Evolutionary conservation across 2,888 invertebrate genomes (phyloP).

Genomic region (Metalampra italica): DNA sequence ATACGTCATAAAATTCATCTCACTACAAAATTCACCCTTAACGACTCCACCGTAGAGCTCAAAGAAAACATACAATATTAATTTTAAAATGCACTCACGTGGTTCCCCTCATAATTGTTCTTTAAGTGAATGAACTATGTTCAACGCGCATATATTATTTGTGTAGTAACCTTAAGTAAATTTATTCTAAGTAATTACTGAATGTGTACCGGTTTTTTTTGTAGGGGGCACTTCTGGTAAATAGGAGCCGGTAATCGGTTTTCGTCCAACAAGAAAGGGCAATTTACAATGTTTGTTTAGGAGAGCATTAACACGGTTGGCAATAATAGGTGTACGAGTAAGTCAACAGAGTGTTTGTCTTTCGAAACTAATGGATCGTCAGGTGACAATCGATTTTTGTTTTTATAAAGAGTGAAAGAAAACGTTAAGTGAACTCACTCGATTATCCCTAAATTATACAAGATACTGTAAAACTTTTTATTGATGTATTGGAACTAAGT

Average conservation of each 20-base stretch:
- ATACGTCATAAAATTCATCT: conserved; percentile 30
- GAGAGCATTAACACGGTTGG: conserved; percentile 6
- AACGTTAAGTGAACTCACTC: too few relatives aligned
- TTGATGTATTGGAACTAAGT: too few relatives aligned
- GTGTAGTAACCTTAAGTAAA: conserved; percentile 37
- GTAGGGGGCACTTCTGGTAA: not conserved
- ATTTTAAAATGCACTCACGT: conserved; percentile 21
- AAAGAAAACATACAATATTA: conserved; percentile 12
- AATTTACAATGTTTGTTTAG: conserved; percentile 16
- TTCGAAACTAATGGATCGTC: not conserved
- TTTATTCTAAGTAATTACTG: conserved; percentile 34
- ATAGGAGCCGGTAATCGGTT: conserved; percentile 3
- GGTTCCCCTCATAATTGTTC: conserved; percentile 47
- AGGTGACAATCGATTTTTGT: not conserved
- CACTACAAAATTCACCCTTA: conserved; percentile 27
- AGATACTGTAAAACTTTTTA: too few relatives aligned
- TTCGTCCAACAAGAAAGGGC: conserved; percentile 16
- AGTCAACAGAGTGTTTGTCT: conserved; percentile 14
- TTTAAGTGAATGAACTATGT: conserved; percentile 67
- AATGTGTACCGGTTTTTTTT: conserved; percentile 7
- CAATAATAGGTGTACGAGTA: conserved; percentile 1
- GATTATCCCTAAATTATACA: too few relatives aligned
- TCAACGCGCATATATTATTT: conserved; percentile 41
- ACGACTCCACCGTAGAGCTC: conserved; percentile 18
- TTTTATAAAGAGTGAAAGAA: too few relatives aligned